Percentiles rank a stretch among this genome's conserved stretches.
phyloP scores from a whole-genome alignment of 2,888 invertebrate species.

The Lucinisca nassula region DNA sequence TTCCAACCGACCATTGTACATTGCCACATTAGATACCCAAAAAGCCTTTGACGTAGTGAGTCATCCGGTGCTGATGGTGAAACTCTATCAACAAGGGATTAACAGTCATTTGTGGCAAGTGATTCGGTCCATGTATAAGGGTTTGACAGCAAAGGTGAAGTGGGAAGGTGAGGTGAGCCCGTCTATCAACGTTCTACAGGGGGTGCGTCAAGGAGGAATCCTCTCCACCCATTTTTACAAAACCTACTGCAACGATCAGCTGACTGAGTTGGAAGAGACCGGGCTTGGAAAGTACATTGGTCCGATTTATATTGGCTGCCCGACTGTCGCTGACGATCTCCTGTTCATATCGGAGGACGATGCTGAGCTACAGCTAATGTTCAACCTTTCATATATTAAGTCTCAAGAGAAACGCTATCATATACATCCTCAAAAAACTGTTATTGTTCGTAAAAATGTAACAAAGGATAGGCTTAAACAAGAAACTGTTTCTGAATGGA shows the following conservation, averaged over 20 bases:
- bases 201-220: slow-evolving; percentile 26
- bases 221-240: slow-evolving; percentile 24
- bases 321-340: slow-evolving; percentile 24
- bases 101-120: slow-evolving; percentile 4
- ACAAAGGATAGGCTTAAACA: not conserved
- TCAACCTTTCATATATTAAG: not conserved
- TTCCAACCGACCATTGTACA: not conserved
- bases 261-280: not conserved
- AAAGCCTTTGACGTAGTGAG: slow-evolving; percentile 31
- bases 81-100: slow-evolving; percentile 7
- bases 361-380: slow-evolving; percentile 4
- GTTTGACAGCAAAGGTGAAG: slow-evolving; percentile 18
- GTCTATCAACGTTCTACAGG: not conserved
- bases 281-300: slow-evolving; percentile 2
- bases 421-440: slow-evolving; percentile 19
- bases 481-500: not conserved
- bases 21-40: slow-evolving; percentile 18
- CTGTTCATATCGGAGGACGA: not conserved
- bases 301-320: slow-evolving; percentile 5
- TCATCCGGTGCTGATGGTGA: slow-evolving; percentile 10
- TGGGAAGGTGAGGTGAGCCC: slow-evolving; percentile 16
- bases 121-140: slow-evolving; percentile 4
- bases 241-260: not conserved
- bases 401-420: not conserved
- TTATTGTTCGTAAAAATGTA: not conserved